Conservation (phyloP, 2,797 vertebrate species). For the Sardinella longiceps region DNA sequence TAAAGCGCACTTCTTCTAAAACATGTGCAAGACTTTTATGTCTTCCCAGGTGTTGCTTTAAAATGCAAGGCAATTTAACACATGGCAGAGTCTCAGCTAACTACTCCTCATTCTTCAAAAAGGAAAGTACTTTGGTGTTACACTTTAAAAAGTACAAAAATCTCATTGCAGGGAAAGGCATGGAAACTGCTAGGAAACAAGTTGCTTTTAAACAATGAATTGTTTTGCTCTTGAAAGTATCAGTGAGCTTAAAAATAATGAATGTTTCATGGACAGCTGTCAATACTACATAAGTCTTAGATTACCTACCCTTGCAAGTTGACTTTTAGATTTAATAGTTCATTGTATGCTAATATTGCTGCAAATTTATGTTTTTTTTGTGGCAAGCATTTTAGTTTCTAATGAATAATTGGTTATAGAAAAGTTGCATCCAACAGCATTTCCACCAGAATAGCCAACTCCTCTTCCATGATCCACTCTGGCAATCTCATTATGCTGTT, state of each 20-base stretch:
- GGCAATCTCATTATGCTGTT: too few species aligned
- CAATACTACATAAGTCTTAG: not conserved
- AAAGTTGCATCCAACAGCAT: too few species aligned
- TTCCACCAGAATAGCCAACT: too few species aligned
- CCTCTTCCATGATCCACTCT: too few species aligned
- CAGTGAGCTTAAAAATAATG: not conserved
- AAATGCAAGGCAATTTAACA: not conserved
- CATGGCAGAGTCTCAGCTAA: not conserved
- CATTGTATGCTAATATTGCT: too few species aligned
- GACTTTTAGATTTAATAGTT: too few species aligned
- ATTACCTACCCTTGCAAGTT: not conserved
- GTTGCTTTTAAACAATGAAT: not conserved
- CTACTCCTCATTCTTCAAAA: not conserved
- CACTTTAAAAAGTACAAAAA: not conserved
- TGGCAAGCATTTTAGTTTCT: too few species aligned
- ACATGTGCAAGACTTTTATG: not conserved
- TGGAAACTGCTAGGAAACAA: not conserved
- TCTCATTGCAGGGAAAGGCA: not conserved
- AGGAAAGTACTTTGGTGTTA: not conserved
- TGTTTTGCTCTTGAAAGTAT: not conserved
- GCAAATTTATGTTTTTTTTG: too few species aligned
- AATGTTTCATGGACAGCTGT: not conserved
- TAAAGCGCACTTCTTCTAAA: not conserved
- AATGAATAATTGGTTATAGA: too few species aligned
- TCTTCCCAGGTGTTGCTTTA: not conserved